Evolutionary conservation across 2,797 vertebrate genomes (phyloP).

Genomic region (Esox masquinongy): DNA sequence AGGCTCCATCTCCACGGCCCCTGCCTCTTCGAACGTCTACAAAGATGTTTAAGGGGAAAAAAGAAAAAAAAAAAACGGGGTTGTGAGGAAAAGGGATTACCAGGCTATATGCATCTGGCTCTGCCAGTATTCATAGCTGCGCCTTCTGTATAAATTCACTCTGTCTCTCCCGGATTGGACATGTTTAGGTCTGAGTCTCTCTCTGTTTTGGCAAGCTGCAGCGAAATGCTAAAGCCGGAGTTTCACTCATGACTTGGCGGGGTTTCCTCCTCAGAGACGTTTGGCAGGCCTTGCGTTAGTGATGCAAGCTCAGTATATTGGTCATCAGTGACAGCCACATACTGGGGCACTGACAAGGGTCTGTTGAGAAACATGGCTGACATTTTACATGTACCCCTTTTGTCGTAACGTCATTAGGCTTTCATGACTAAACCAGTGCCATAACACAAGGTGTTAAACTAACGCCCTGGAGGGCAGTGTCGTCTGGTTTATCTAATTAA

Average conservation of each 20-base stretch:
- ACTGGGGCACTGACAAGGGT: slow-evolving; percentile 2
- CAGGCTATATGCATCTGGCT: slow-evolving; percentile 1
- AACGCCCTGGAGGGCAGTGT: too few relatives aligned
- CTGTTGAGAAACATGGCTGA: background rate
- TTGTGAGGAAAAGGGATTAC: slow-evolving; percentile 14
- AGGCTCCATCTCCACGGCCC: background rate
- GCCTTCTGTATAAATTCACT: slow-evolving; percentile 18
- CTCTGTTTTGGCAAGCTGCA: slow-evolving; percentile 8
- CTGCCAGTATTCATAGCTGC: slow-evolving; percentile 2
- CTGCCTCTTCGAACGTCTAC: background rate
- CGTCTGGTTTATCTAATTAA: background rate
- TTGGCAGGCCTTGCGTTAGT: slow-evolving; percentile 9
- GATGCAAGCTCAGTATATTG: slow-evolving; percentile 9
- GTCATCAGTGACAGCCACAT: background rate
- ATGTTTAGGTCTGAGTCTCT: background rate
- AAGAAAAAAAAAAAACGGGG: too few relatives aligned
- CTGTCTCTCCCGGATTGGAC: slow-evolving; percentile 12
- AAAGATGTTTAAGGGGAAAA: background rate
- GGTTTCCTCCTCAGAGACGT: background rate
- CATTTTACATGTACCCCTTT: background rate
- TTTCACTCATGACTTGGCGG: slow-evolving; percentile 11
- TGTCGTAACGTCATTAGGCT: background rate
- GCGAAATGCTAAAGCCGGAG: slow-evolving; percentile 8
- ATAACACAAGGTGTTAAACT: background rate
- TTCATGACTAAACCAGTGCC: background rate